A percentile compares a stretch with the other conserved stretches of the same genome.
These are phyloP conservation scores for Seriola dumerili DNA, from an alignment of 2,113 vertebrate species.

Conservation along the genomic window DNA sequence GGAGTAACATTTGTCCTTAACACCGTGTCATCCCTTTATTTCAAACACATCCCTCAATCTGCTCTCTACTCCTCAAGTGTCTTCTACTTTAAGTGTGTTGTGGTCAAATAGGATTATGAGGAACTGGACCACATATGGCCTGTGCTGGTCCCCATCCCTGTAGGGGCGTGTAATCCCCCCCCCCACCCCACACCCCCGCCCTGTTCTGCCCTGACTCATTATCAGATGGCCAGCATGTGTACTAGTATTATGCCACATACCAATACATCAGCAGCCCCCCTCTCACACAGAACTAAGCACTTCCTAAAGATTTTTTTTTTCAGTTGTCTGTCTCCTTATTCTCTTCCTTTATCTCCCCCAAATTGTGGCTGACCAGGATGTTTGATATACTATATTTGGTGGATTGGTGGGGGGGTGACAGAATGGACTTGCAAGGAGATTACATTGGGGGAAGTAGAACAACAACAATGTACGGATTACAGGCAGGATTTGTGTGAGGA, in stretches of 20 bases:
- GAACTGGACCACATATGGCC: slow-evolving; percentile 70
- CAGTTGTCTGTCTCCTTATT: slow-evolving; percentile 14
- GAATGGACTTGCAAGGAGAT: slow-evolving; percentile 73
- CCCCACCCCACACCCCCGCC: neutral
- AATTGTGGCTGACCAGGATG: slow-evolving; percentile 39
- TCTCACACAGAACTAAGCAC: slow-evolving; percentile 11
- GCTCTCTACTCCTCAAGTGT: slow-evolving; percentile 34
- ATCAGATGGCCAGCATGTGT: slow-evolving; percentile 70
- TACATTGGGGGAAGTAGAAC: slow-evolving; percentile 77
- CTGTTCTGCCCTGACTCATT: slow-evolving; percentile 58
- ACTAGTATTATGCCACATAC: slow-evolving; percentile 42
- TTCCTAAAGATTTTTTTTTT: slow-evolving; percentile 14
- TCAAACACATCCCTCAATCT: slow-evolving; percentile 54
- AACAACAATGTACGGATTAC: slow-evolving; percentile 84
- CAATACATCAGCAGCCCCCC: slow-evolving; percentile 22
- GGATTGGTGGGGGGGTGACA: slow-evolving; percentile 15
- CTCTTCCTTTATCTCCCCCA: slow-evolving; percentile 40
- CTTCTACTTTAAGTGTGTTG: slow-evolving; percentile 55
- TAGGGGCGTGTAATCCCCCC: slow-evolving; percentile 60
- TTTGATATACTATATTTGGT: slow-evolving; percentile 61
- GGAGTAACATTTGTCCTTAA: slow-evolving; percentile 60
- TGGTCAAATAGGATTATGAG: slow-evolving; percentile 77
- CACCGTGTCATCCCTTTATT: slow-evolving; percentile 67
- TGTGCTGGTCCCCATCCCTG: slow-evolving; percentile 58
- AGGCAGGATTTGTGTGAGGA: slow-evolving; percentile 84